Evolutionary conservation across 2,113 vertebrate species (phyloP).

Genomic region (Cyanoderma ruficeps): DNA sequence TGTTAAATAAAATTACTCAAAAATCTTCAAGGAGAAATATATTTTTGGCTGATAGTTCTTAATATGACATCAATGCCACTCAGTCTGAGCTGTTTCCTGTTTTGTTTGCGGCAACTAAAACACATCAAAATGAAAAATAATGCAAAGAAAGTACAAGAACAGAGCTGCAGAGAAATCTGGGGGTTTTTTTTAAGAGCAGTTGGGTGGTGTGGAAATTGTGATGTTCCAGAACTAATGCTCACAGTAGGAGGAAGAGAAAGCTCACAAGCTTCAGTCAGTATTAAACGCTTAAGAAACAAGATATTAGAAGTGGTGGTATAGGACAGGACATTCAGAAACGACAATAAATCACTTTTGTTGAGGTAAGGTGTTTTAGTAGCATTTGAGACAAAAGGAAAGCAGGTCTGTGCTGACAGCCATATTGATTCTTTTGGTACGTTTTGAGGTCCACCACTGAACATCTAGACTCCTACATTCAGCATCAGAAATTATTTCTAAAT

Average conservation of each 20-base stretch:
- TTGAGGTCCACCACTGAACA: not conserved
- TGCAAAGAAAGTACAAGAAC: not conserved
- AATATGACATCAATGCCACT: not conserved
- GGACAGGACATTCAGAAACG: not conserved
- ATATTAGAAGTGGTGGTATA: not conserved
- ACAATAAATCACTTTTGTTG: not conserved
- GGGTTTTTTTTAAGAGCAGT: not conserved
- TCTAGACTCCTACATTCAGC: not conserved
- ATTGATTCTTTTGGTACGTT: not conserved
- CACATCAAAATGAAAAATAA: not conserved
- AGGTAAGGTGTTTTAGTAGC: not conserved
- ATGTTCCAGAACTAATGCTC: not conserved
- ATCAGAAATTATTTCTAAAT: not conserved
- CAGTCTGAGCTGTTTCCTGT: not conserved
- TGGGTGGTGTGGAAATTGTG: not conserved
- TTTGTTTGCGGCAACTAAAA: not conserved
- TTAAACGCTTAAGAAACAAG: not conserved
- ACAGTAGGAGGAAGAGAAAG: not conserved
- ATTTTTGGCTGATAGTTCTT: not conserved
- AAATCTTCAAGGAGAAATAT: not conserved
- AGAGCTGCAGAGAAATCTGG: not conserved
- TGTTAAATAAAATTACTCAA: not conserved
- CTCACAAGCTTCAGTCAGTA: not conserved
- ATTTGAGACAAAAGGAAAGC: not conserved
- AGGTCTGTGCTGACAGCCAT: not conserved